Conservation (phyloP, 2,113 vertebrate genomes). For the Capricornis sumatraensis region DNA sequence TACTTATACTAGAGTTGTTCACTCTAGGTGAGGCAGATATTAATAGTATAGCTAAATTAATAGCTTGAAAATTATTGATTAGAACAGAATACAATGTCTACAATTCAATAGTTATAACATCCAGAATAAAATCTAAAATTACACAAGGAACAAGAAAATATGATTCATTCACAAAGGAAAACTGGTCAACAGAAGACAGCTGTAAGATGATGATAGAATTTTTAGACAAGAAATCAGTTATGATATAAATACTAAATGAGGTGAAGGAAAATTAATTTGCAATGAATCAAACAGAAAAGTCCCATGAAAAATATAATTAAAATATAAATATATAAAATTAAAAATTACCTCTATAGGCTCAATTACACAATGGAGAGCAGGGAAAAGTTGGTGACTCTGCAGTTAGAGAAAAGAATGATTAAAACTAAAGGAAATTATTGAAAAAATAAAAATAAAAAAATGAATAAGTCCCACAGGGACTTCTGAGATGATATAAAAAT, state of each 20-base stretch:
- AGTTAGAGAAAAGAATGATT: not conserved
- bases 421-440: not conserved
- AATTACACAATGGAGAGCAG: not conserved
- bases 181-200: not conserved
- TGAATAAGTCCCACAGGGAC: not conserved
- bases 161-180: not conserved
- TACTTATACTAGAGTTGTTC: not conserved
- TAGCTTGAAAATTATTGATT: not conserved
- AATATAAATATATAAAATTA: not conserved
- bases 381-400: not conserved
- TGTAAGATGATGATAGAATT: not conserved
- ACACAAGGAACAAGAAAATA: not conserved
- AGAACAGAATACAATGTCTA: not conserved
- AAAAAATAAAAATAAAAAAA: not conserved
- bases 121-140: not conserved
- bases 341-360: not conserved
- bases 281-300: not conserved
- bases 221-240: not conserved
- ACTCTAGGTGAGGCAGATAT: not conserved
- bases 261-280: not conserved
- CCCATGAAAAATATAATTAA: not conserved
- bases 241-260: not conserved
- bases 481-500: not conserved
- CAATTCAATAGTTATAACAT: not conserved
- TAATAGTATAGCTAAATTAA: not conserved